Evolutionary conservation across 2,888 invertebrate genomes (phyloP), one percentile per base, ranked within the genome.

Genomic region (Psylliodes chrysocephalus): DNA sequence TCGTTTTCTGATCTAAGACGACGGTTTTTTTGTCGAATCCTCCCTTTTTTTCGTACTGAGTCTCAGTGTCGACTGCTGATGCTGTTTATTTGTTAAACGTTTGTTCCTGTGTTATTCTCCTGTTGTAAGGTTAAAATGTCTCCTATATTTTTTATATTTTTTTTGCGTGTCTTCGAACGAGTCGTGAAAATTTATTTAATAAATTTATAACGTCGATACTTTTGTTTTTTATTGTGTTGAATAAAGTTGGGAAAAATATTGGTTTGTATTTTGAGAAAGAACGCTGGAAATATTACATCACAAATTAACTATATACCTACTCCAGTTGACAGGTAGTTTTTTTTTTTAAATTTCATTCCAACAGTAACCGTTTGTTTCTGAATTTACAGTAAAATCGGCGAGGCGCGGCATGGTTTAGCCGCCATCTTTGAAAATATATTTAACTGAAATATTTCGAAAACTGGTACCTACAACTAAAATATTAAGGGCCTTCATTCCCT

Each of bases 1-100:
- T n/a, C n/a, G n/a, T 42, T 25, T 42, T 53, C 15, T 40, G 28
- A 25, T 52, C 28, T 28, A 25, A 22, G 25, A 15, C 1, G 25
- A 15, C 8, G 7, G n/a, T 25, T 15, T 40, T 25, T 15, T 40
- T 10, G 17, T 7, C 6, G 19, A 10, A 25, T 8, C 30, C 35
- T 17, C 33, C 25, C 28, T 30, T 40, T 44, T 49, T 54, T 54
- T 62, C 66, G 57, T 62, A 60, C 40, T 63, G 66, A 49, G 64
- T 49, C 53, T 57, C 65, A 53, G 66, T 68, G 57, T 67, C 69
- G 57, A 63, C 67, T 67, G 68, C 71, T 66, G 66, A 63, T 68
- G 68, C 69, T 64, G 64, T 63, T 67, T 66, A 63, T 66, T 71
- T 71, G 69, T 71, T 74, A n/a, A n/a, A 66, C 68, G 69, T 72